Conservation (phyloP, 92 coral and sea anemone genomes). For the Anthopleura xanthogrammica region DNA sequence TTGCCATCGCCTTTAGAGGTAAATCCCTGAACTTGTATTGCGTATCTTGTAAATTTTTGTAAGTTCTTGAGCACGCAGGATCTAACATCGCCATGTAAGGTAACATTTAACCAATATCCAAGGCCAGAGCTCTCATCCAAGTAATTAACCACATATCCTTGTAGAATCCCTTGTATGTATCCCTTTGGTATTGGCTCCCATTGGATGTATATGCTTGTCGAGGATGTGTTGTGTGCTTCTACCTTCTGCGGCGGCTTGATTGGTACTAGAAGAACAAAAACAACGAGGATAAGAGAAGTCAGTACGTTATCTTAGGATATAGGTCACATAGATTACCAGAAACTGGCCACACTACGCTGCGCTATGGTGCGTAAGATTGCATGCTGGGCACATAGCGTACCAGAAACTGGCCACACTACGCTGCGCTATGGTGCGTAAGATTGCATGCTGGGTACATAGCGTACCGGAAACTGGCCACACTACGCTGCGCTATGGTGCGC, state of each 20-base stretch:
- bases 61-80: conserved; percentile 42
- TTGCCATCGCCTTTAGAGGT: conserved; percentile 78
- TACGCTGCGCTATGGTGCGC: no score
- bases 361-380: no score
- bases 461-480: no score
- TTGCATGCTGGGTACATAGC: no score
- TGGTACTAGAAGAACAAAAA: conserved; percentile 50
- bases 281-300: not conserved
- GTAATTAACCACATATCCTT: conserved; percentile 65
- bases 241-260: conserved; percentile 62
- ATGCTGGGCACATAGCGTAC: no score
- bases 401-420: no score
- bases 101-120: conserved; percentile 26
- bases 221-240: conserved; percentile 58
- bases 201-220: conserved; percentile 62
- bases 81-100: conserved; percentile 30
- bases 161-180: conserved; percentile 64
- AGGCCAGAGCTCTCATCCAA: conserved; percentile 16
- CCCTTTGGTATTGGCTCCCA: conserved; percentile 76
- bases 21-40: conserved; percentile 66
- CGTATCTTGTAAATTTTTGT: conserved; percentile 64
- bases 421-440: no score
- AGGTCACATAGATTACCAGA: not conserved
- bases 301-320: not conserved
- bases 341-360: no score